Evolutionary conservation across 2,113 vertebrate species (phyloP).

Genomic region (Rutilus rutilus): DNA sequence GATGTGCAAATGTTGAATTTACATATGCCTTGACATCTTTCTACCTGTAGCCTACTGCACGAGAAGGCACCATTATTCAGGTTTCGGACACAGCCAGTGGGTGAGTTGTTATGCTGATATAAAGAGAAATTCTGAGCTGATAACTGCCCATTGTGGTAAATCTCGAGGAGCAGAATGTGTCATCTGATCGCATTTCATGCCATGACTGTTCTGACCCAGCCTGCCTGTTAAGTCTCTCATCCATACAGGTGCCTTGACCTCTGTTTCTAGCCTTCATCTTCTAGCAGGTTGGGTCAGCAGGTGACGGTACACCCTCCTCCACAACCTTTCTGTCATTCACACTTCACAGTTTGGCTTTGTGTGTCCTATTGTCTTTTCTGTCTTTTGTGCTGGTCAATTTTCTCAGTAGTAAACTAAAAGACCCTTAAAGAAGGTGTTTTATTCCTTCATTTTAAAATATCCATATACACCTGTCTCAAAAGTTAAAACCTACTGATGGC

Average conservation of each 20-base stretch:
- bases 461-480: neutral
- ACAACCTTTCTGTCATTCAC: conserved; percentile 12
- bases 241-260: conserved; percentile 6
- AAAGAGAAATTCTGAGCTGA: neutral
- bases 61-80: neutral
- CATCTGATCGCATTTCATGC: neutral
- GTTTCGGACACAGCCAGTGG: neutral
- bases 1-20: no score
- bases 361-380: conserved; percentile 28
- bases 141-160: neutral
- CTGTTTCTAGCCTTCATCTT: conserved; percentile 24
- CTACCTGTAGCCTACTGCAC: neutral
- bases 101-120: neutral
- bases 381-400: neutral
- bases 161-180: neutral
- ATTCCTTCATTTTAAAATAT: neutral
- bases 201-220: neutral
- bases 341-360: conserved; percentile 3
- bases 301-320: neutral
- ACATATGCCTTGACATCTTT: no score
- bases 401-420: neutral
- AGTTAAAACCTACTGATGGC: neutral
- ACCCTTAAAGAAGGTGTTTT: neutral
- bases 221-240: neutral
- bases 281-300: conserved; percentile 11